Evolutionary conservation across 2,113 vertebrate species (phyloP).

Genomic region (Archocentrus centrarchus): DNA sequence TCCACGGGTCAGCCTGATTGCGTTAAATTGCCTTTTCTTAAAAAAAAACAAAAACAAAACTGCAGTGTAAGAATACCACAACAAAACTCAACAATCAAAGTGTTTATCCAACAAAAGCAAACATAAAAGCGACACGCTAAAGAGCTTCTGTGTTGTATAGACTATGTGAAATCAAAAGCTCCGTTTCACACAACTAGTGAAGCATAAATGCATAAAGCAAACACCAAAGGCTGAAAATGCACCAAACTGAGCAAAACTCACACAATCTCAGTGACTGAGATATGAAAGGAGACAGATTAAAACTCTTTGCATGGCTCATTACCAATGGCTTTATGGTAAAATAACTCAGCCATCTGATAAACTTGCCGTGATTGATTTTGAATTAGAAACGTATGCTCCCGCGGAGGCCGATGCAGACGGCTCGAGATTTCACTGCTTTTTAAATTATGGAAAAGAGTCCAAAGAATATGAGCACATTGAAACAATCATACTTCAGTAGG

Average conservation of each 20-base stretch:
- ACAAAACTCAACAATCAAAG: conserved; percentile 27
- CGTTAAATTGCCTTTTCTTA: neutral
- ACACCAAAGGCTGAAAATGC: conserved; percentile 27
- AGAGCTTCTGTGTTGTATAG: conserved; percentile 29
- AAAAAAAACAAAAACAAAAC: neutral
- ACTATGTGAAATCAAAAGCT: conserved; percentile 50
- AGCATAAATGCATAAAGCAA: conserved; percentile 25
- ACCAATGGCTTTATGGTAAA: conserved; percentile 68
- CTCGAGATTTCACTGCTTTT: conserved; percentile 34
- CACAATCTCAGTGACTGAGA: conserved; percentile 39
- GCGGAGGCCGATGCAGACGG: conserved; percentile 1
- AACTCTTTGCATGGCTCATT: conserved; percentile 66
- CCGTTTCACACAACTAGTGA: conserved; percentile 25
- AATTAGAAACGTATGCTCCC: conserved; percentile 61
- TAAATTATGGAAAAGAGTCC: conserved; percentile 36
- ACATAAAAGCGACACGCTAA: conserved; percentile 9
- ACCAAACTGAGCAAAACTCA: conserved; percentile 21
- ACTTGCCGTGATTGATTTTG: conserved; percentile 59
- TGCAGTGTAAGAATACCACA: conserved; percentile 21
- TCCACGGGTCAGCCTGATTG: conserved; percentile 1
- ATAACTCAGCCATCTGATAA: conserved; percentile 75
- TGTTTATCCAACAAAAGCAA: conserved; percentile 46
- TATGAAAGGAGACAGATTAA: conserved; percentile 68
- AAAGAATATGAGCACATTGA: conserved; percentile 75
- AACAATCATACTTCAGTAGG: conserved; percentile 71